A percentile compares a stretch with the other conserved stretches of the same genome.
Evolutionary conservation across 2,113 vertebrate species (phyloP).

Genomic region (Rhineura floridana): DNA sequence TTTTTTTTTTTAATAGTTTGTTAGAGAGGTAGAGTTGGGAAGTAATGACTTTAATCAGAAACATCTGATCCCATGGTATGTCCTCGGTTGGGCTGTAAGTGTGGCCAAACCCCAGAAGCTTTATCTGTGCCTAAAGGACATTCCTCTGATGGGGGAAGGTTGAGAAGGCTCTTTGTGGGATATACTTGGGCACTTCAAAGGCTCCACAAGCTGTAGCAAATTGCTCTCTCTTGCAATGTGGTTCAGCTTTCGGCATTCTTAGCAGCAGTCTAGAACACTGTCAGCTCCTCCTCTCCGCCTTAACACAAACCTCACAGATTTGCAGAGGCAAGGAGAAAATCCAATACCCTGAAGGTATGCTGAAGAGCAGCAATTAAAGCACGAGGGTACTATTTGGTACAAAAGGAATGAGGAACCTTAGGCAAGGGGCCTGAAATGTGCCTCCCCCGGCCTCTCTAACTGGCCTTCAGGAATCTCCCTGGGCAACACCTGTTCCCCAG

Average conservation of each 20-base stretch:
- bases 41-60: conserved; percentile 71
- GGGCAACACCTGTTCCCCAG: no score
- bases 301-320: background rate
- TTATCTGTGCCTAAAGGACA: conserved; percentile 79
- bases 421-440: no score
- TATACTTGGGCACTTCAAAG: conserved; percentile 83
- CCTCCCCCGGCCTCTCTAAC: no score
- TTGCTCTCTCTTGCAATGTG: conserved; percentile 79
- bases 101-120: conserved; percentile 68
- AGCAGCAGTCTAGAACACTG: conserved; percentile 84
- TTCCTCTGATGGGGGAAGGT: conserved; percentile 79
- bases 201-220: conserved; percentile 78
- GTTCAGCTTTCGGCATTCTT: conserved; percentile 83
- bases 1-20: conserved; percentile 66
- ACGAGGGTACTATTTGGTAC: no score
- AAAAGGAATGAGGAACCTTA: no score
- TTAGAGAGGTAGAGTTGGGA: conserved; percentile 27
- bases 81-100: conserved; percentile 58
- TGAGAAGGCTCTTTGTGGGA: conserved; percentile 66
- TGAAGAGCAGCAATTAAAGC: background rate
- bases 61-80: conserved; percentile 65
- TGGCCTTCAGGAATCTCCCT: no score
- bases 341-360: background rate
- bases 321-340: conserved; percentile 86
- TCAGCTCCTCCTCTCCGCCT: background rate